Base-by-base conservation (phyloP, 2,113 vertebrate species). In the Serinus canaria region DNA sequence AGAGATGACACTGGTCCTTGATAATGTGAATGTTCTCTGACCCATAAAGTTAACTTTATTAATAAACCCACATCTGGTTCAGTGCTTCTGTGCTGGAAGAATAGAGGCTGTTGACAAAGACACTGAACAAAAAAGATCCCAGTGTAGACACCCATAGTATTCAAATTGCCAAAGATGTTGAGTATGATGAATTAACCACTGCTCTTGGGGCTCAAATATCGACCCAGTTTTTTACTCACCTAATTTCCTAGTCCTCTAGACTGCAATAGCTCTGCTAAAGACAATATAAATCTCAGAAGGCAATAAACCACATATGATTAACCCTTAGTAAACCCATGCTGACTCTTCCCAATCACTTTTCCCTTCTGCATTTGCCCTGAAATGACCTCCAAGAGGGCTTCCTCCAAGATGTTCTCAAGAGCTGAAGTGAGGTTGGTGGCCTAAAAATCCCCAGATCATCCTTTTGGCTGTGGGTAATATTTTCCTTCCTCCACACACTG, bases 111-210 rank as follows among this genome's bases (percentile, higher is more conserved):
- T 62, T 33, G 15, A 23, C 18, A 69, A 69, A 53, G n/a, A 39
- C 30, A 25, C 7, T 18, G 24, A 66, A 67, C 2, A n/a, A n/a
- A 22, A 87, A 44, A 58, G 6, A 3, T 49, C 10, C 21, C n/a
- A 46, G 7, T 0, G 0, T 4, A 55, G 33, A 66, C 7, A 2
- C 3, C 4, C 23, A 18, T 28, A 59, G 18, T 23, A 67, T 27
- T 67, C 18, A 10, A 33, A 8, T 92, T 76, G 7, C 59, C 37
- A 72, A 39, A 87, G 23, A 39, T 18, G 15, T 33, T 39, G 17
- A n/a, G 10, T n/a, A n/a, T 3, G 10, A 50, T 6, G 1, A 17
- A 41, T 87, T 77, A 53, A 49, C 12, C 23, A 15, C 16, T 35
- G 21, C 2, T 6, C 11, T 50, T 78, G 56, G 33, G 20, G 13